These are phyloP conservation scores for Pituophis catenifer DNA, from an alignment of 2,113 vertebrate species.

Conservation along the genomic window DNA sequence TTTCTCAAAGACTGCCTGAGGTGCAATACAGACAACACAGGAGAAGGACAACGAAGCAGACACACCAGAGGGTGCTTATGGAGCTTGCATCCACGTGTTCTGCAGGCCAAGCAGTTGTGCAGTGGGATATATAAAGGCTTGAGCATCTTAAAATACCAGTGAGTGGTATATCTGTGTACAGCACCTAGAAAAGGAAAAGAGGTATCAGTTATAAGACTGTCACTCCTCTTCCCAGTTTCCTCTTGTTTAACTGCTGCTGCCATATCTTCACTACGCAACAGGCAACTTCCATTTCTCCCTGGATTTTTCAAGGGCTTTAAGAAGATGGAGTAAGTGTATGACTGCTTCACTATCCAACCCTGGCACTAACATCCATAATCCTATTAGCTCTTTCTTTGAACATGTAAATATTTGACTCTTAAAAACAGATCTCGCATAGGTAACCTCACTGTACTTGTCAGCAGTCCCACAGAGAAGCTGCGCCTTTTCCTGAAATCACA, in stretches of 20 bases:
- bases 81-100: not conserved
- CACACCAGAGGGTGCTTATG: slow-evolving; percentile 2
- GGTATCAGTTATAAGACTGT: not conserved
- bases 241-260: not conserved
- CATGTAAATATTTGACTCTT: not conserved
- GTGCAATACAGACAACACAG: not conserved
- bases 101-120: slow-evolving; percentile 18
- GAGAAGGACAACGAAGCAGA: not conserved
- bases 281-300: not conserved
- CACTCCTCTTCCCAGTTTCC: not conserved
- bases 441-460: not conserved
- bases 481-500: not conserved
- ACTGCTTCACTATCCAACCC: not conserved
- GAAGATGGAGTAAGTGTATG: not conserved
- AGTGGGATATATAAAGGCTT: slow-evolving; percentile 7
- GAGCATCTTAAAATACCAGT: not conserved
- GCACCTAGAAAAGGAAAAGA: not conserved
- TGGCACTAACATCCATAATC: not conserved
- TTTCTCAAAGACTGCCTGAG: not conserved
- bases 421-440: not conserved
- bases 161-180: not conserved
- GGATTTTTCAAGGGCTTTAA: not conserved
- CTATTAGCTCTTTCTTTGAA: not conserved
- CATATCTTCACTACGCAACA: not conserved
- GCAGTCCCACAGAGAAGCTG: not conserved